phyloP scores from a whole-genome alignment of 2,113 vertebrate genomes.

The Athene noctua region DNA sequence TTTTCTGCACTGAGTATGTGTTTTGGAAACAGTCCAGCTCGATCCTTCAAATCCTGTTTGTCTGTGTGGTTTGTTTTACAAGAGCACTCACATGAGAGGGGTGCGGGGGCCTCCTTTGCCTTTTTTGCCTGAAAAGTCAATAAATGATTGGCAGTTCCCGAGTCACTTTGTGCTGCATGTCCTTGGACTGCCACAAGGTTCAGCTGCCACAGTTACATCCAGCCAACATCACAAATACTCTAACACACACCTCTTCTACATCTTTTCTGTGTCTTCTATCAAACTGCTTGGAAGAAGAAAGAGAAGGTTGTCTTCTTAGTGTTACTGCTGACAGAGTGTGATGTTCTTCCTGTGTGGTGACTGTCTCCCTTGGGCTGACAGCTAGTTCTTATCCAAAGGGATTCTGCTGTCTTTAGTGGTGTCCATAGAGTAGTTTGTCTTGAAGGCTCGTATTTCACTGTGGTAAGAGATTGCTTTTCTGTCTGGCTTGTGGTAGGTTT shows the following conservation, averaged over 20 bases:
- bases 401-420: neutral
- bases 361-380: neutral
- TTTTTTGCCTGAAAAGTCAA: neutral
- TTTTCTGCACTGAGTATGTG: constrained; percentile 11
- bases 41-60: constrained; percentile 48
- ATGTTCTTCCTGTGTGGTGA: neutral
- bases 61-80: constrained; percentile 10
- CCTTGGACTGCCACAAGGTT: neutral
- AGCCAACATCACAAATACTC: neutral
- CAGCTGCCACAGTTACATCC: neutral
- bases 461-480: neutral
- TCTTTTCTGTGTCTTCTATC: neutral
- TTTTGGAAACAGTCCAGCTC: constrained; percentile 52
- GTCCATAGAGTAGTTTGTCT: neutral
- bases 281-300: neutral
- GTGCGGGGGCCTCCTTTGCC: neutral
- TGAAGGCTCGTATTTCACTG: neutral
- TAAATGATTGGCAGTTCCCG: neutral
- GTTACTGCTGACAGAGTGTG: neutral
- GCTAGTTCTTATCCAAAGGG: neutral
- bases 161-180: neutral
- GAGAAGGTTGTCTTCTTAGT: neutral
- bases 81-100: constrained; percentile 5
- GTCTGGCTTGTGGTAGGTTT: neutral
- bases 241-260: neutral